Percentiles rank a stretch among this genome's conserved stretches.
Evolutionary conservation across 2,888 invertebrate species (phyloP).

Genomic region (Melanostoma scalare): DNA sequence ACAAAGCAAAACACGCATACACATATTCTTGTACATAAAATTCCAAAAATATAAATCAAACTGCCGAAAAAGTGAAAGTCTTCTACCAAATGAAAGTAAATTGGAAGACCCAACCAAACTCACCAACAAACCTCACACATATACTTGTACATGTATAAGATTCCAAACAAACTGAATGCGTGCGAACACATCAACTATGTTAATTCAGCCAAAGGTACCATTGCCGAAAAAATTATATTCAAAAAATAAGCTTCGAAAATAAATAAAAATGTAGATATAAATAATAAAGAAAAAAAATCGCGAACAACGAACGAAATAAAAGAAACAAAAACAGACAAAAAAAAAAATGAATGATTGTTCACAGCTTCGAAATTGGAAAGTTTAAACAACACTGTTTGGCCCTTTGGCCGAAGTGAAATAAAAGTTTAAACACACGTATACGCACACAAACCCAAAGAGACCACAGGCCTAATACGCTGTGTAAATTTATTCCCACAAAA

Average conservation of each 20-base stretch:
- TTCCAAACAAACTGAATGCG: conserved; percentile 33
- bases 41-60: conserved; percentile 71
- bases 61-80: conserved; percentile 82
- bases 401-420: conserved; percentile 46
- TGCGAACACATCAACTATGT: conserved; percentile 60
- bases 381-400: conserved; percentile 61
- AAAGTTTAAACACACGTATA: conserved; percentile 9
- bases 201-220: conserved; percentile 66
- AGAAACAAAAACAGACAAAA: conserved; percentile 54
- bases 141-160: conserved; percentile 1
- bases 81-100: conserved; percentile 70
- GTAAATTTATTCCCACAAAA: not conserved
- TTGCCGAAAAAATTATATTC: conserved; percentile 38
- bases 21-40: conserved; percentile 1
- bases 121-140: not conserved
- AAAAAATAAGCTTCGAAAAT: conserved; percentile 41
- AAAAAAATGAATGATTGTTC: conserved; percentile 47
- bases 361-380: conserved; percentile 68
- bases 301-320: conserved; percentile 53
- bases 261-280: conserved; percentile 39
- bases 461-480: conserved; percentile 30
- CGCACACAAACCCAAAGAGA: conserved; percentile 36
- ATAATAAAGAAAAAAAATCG: conserved; percentile 30
- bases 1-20: conserved; percentile 10
- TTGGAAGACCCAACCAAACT: conserved; percentile 64